Base-by-base conservation (phyloP, 2,797 vertebrate species). In the Champsocephalus gunnari region DNA sequence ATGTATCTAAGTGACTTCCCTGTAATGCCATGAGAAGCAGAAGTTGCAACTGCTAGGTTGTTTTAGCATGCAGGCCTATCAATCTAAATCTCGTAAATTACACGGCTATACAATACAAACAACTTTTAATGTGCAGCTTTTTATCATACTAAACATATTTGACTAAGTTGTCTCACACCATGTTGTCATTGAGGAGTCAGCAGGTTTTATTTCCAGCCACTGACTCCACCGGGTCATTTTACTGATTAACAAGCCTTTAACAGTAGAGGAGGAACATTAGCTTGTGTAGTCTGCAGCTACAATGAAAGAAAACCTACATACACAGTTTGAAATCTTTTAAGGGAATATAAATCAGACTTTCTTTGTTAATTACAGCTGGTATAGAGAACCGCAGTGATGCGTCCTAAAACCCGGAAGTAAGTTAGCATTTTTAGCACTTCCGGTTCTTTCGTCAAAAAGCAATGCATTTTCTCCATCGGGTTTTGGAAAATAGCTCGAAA, bases 321-420 rank as follows among this genome's bases (percentile, higher is more conserved):
- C 48, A 60, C 12, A 1, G 28, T 69, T 55, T 67, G 28, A 77
- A 19, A 59, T 16, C 41, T 76, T 76, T 56, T 32, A 47, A 43
- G 45, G 55, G 49, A 55, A 69, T 73, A 63, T 12, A 45, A 79
- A 85, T 77, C 63, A 57, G 72, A 1, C 53, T 71, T 66, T 75
- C 66, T 84, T 72, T 77, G 65, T 84, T 87, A 80, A 86, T 85
- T 81, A 72, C 62, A 60, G 65, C 73, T 57, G 64, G n/a, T 72
- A n/a, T 21, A 21, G 21, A 21, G 21, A 21, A 21, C 21, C 21
- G 21, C 21, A 21, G 21, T 21, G 21, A 21, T 2, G 21, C 21
- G 21, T 2, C 21, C 21, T 21, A 21, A 21, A 21, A 21, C 21
- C 21, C 21, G 21, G 21, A 21, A 21, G 21, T 21, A 21, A 21